phyloP scores from a whole-genome alignment of 2,888 invertebrate genomes.

The Trissonchulus sp. region DNA sequence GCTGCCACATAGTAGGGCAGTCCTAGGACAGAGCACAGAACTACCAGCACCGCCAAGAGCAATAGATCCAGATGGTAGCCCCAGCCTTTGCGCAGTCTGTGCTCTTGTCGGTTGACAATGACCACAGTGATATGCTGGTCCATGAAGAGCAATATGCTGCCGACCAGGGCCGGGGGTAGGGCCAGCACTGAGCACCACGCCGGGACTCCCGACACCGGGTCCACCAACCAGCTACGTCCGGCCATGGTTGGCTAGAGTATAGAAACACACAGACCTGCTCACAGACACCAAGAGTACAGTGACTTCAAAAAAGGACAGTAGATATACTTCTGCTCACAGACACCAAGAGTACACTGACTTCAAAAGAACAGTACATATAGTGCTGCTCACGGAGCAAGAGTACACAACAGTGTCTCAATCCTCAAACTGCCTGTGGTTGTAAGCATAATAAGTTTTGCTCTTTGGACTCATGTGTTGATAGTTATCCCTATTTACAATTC shows the following conservation, averaged over 20 bases:
- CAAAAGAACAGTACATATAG: too few relatives aligned
- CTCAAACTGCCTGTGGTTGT: too few relatives aligned
- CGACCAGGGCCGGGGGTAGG: conserved; percentile 52
- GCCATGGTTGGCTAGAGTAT: background rate
- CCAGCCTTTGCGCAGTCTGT: conserved; percentile 67
- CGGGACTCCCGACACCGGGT: background rate
- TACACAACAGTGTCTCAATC: too few relatives aligned
- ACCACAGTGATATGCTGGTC: conserved; percentile 58
- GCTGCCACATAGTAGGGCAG: conserved; percentile 95
- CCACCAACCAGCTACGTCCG: background rate
- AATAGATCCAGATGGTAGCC: conserved; percentile 89
- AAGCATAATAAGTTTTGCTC: too few relatives aligned
- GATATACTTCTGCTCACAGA: too few relatives aligned
- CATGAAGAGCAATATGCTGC: conserved; percentile 56
- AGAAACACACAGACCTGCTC: too few relatives aligned
- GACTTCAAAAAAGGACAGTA: too few relatives aligned
- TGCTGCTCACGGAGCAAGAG: too few relatives aligned
- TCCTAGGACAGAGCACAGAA: conserved; percentile 72
- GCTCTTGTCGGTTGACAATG: conserved; percentile 57
- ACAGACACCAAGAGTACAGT: too few relatives aligned
- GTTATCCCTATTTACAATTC: too few relatives aligned
- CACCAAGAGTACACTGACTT: too few relatives aligned
- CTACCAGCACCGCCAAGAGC: conserved; percentile 71
- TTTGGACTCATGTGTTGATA: too few relatives aligned
- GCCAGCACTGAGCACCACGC: background rate